phyloP scores from a whole-genome alignment of 1,140 invertebrate genomes.

The Wasmannia auropunctata region DNA sequence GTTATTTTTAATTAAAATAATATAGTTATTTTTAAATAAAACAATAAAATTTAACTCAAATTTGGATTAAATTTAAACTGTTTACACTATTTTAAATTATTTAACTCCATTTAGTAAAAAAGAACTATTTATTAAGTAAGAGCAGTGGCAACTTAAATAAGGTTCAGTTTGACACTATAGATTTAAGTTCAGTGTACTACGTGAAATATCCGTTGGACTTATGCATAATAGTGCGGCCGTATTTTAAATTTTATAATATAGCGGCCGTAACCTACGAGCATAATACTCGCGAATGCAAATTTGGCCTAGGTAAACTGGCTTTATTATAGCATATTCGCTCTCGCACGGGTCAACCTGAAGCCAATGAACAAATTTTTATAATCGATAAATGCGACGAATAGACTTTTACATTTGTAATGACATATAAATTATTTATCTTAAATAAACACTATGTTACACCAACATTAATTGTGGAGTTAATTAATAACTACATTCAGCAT shows the following conservation, averaged over 20 bases:
- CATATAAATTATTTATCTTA: constrained; percentile 6
- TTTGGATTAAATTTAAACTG: no score
- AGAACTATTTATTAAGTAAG: no score
- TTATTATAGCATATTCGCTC: background rate
- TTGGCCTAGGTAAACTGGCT: constrained; percentile 21
- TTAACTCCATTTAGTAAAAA: no score
- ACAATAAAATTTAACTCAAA: no score
- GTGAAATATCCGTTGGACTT: background rate
- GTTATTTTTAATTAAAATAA: no score
- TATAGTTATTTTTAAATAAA: no score
- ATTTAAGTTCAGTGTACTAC: no score
- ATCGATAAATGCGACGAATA: background rate
- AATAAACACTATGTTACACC: constrained; percentile 24
- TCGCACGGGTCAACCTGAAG: background rate
- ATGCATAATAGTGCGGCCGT: background rate
- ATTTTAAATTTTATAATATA: constrained; percentile 38
- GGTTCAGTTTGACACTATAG: no score
- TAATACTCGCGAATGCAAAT: constrained; percentile 39
- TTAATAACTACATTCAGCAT: background rate
- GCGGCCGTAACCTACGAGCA: background rate
- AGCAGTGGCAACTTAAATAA: no score
- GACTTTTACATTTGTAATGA: constrained; percentile 9
- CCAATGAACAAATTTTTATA: constrained; percentile 22
- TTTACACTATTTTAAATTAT: no score
- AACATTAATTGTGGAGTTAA: constrained; percentile 38